phyloP scores from a whole-genome alignment of 2,113 vertebrate species.

The Strix aluco region DNA sequence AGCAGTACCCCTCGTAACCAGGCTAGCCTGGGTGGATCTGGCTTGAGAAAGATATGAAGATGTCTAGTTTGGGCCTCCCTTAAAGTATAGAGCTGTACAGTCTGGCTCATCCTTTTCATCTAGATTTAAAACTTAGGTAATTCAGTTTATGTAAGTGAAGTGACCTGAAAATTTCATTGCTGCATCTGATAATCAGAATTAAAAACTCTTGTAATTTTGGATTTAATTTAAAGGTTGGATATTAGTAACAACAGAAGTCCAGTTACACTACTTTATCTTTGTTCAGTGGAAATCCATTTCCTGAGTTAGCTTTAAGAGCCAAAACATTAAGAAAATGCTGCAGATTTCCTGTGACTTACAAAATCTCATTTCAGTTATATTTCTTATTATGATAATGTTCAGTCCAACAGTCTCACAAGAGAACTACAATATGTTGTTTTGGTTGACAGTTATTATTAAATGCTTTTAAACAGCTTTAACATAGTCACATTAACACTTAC shows the following conservation, averaged over 20 bases:
- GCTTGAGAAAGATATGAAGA: background rate
- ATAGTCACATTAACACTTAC: constrained; percentile 27
- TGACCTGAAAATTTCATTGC: background rate
- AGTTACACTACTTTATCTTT: background rate
- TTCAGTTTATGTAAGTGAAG: background rate
- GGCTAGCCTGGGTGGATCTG: background rate
- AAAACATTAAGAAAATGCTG: background rate
- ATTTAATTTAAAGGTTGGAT: background rate
- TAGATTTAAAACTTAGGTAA: background rate
- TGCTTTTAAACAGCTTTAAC: constrained; percentile 33
- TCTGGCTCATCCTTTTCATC: background rate
- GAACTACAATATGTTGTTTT: background rate
- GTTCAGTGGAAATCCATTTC: background rate
- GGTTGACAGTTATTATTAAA: background rate
- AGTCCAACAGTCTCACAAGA: background rate
- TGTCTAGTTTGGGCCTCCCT: background rate
- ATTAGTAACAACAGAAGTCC: background rate
- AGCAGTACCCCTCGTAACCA: background rate
- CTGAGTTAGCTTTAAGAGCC: background rate
- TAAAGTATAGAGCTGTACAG: background rate
- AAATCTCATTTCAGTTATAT: background rate
- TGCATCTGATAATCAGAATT: background rate
- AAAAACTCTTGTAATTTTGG: background rate
- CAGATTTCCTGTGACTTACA: constrained; percentile 11
- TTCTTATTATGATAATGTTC: background rate